Percentiles rank a stretch among this genome's conserved stretches.
phyloP scores from a whole-genome alignment of 2,888 invertebrate genomes.

The Troides oblongomaculatus region DNA sequence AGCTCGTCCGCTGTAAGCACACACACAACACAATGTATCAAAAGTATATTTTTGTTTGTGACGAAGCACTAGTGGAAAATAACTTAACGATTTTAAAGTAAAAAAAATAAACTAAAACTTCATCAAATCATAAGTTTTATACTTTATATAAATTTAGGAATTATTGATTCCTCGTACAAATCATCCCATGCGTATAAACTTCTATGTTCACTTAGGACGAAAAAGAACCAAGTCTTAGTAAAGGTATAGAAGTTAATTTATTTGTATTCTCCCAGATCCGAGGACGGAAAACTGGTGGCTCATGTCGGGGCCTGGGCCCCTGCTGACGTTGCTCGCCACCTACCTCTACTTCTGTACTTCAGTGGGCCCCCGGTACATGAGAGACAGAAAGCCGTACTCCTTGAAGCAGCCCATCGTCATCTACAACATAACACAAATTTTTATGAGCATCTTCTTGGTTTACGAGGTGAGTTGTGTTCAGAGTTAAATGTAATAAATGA shows the following conservation, averaged over 20 bases:
- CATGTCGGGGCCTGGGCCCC: conserved; percentile 87
- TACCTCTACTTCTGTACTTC: conserved; percentile 88
- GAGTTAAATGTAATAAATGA: no score
- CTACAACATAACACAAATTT: conserved; percentile 94
- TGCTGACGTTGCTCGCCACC: conserved; percentile 81
- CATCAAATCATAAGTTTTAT: not conserved
- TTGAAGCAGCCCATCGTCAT: conserved; percentile 85
- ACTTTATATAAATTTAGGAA: not conserved
- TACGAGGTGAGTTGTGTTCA: conserved; percentile 59
- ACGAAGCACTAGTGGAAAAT: not conserved
- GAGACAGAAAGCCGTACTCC: conserved; percentile 85
- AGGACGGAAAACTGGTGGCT: conserved; percentile 87
- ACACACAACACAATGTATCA: not conserved
- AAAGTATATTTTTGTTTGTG: not conserved
- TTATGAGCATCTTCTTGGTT: conserved; percentile 88
- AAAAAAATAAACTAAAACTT: not conserved
- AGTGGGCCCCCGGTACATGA: conserved; percentile 88
- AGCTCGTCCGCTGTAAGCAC: no score
- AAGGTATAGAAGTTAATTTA: no score
- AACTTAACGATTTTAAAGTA: not conserved
- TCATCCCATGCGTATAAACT: no score
- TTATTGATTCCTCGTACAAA: not conserved
- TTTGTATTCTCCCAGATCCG: conserved; percentile 74
- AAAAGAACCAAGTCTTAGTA: no score
- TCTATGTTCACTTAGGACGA: no score